phyloP scores from a whole-genome alignment of 1,140 invertebrate genomes.

The Drosophila albomicans region DNA sequence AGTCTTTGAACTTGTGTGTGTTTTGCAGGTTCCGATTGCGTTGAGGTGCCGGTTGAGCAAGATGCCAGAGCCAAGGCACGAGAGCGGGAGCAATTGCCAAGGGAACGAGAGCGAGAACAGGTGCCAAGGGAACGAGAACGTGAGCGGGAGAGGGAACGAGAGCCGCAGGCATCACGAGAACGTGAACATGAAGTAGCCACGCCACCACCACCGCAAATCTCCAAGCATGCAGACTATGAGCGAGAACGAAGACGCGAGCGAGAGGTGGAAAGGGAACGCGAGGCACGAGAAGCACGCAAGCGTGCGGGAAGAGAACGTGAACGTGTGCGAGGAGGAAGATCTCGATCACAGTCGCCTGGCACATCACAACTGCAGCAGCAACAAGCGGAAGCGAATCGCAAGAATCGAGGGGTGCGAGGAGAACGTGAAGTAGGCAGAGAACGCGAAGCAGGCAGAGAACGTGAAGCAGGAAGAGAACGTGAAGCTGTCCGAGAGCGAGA shows the following conservation, averaged over 20 bases:
- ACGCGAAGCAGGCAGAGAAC: background rate
- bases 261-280: constrained; percentile 67
- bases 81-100: constrained; percentile 31
- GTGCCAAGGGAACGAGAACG: constrained; percentile 46
- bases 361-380: background rate
- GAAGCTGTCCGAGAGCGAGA: constrained; percentile 9
- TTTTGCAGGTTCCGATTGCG: constrained; percentile 76
- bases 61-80: constrained; percentile 27
- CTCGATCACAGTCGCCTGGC: background rate
- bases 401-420: too few species aligned
- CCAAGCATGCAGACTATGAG: constrained; percentile 73
- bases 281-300: constrained; percentile 63
- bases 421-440: constrained; percentile 1
- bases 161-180: constrained; percentile 44
- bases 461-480: background rate
- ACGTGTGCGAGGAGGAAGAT: constrained; percentile 47
- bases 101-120: constrained; percentile 25
- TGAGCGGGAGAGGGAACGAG: constrained; percentile 47
- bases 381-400: background rate
- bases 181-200: constrained; percentile 58
- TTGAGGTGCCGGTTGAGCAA: constrained; percentile 71
- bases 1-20: constrained; percentile 10
- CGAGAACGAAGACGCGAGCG: constrained; percentile 66
- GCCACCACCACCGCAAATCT: constrained; percentile 73
- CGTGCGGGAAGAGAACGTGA: constrained; percentile 54